Conservation (phyloP, 1,140 invertebrate genomes). For the Bombus cullumanus region DNA sequence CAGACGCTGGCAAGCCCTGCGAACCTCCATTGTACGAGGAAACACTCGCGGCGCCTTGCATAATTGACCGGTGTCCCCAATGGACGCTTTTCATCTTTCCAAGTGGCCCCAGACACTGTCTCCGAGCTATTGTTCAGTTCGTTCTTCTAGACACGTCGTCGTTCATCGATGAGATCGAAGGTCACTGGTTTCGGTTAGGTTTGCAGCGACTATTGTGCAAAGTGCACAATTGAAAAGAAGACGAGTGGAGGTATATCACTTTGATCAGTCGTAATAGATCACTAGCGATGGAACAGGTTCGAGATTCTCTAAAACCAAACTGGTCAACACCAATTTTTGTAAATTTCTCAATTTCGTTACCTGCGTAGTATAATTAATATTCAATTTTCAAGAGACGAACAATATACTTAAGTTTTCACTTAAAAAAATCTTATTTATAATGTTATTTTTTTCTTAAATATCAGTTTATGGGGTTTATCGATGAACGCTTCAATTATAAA, state of each 20-base stretch:
- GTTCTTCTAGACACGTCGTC: constrained; percentile 39
- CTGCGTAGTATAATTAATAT: too few species aligned
- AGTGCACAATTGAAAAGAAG: background rate
- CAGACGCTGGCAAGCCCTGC: constrained; percentile 26
- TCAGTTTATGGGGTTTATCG: too few species aligned
- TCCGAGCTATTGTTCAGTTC: constrained; percentile 48
- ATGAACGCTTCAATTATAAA: too few species aligned
- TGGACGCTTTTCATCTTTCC: constrained; percentile 59
- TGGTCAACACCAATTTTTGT: too few species aligned
- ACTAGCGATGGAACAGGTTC: background rate
- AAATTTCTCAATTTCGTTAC: too few species aligned
- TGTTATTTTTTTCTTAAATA: too few species aligned
- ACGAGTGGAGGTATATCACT: background rate
- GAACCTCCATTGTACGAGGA: constrained; percentile 54
- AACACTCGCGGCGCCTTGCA: constrained; percentile 65
- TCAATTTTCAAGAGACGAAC: too few species aligned
- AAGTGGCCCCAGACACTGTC: constrained; percentile 42
- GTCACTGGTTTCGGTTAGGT: constrained; percentile 45
- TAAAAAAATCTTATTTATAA: too few species aligned
- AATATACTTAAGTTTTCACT: too few species aligned
- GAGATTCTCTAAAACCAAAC: too few species aligned
- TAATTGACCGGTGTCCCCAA: constrained; percentile 57
- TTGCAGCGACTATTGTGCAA: background rate
- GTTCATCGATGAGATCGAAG: constrained; percentile 54
- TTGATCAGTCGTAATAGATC: background rate